Evolutionary conservation across 2,113 vertebrate species (phyloP), one percentile per base, ranked within the genome.

Genomic region (Balaenoptera acutorostrata): DNA sequence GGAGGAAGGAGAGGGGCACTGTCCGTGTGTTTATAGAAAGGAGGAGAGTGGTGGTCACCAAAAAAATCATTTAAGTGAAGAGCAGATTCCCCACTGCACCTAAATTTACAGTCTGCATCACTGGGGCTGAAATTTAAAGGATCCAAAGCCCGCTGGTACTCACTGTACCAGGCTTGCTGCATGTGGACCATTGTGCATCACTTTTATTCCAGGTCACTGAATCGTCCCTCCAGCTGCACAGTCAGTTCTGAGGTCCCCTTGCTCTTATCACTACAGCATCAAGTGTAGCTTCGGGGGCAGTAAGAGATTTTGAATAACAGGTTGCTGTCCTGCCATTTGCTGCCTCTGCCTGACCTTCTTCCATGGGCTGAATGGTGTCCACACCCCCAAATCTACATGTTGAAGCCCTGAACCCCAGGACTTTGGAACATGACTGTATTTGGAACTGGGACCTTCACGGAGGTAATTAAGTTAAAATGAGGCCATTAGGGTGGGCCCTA

Each of bases 131-230:
- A 6, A 8, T 11, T 7, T 36, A 3, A 27, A 55, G 69, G 27
- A 1, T 41, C 78, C 61, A 9, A 0, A 15, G 88, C 21, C 78
- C 0, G 1, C 68, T 2, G 11, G 1, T 1, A 2, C 20, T 46
- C 21, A 1, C 10, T 12, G 10, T 1, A 0, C 27, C 0, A 21
- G 31, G 68, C 90, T 10, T 3, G 5, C 71, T 7, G 1, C 23
- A 3, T 0, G 0, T n/a, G 6, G 4, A 49, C 20, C 71, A 0
- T 9, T 17, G 17, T 0, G 0, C 18, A 0, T 0, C 49, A 5
- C 18, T 0, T 27, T 41, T 14, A 1, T 1, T 25, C 41, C 63
- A 15, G 66, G 59, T 6, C 1, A 3, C 41, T 0, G 64, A 12
- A 2, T n/a, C 44, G 5, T 1, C 17, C 8, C 25, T 44, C 44